Base-by-base conservation (phyloP, 2,113 vertebrate species). In the Semnopithecus entellus region DNA sequence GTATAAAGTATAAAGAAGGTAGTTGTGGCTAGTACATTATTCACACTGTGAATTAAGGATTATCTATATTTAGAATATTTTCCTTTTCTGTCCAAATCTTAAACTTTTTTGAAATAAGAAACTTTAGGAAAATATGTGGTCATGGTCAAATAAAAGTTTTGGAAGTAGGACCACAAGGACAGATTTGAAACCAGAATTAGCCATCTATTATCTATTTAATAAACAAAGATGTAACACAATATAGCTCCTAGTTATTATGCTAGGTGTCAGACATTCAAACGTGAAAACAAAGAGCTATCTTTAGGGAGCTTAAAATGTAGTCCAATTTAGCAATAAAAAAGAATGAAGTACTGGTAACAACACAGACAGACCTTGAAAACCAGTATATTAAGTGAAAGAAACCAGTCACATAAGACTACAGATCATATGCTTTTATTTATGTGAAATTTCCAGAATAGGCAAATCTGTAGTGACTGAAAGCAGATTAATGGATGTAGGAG, bases 101-200 rank as follows among this genome's bases (percentile, higher is more conserved):
- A 90, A 83, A 83, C 16, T 14, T 70, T 87, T 87, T 90, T 95
- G 48, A 90, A 89, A 88, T 48, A 64, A 73, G 17, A 75, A 55
- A 80, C 32, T 40, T 75, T 27, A 72, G 50, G 66, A 45, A 22
- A 20, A 52, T 13, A 66, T 75, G 66, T 89, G 43, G 6, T 45
- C 10, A 23, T 38, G 6, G 10, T 75, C 38, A 97, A 18, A 66
- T 72, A 88, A 66, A 75, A 66, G 14, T 72, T 93, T 88, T 81
- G 10, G 50, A 96, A 82, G 22, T 20, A 90, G 18, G 27, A 81
- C 38, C 50, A 1, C 45, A 13, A 91, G 8, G 20, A 8, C 0
- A 94, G 27, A 88, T 68, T 90, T 91, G 68, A 52, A 95, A 95
- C 81, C 75, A 93, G 6, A 57, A 80, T 66, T 86, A 87, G 40